Evolutionary conservation across 2,888 invertebrate species (phyloP), one percentile per base, ranked within the genome.

Genomic region (Drosophila leonis): DNA sequence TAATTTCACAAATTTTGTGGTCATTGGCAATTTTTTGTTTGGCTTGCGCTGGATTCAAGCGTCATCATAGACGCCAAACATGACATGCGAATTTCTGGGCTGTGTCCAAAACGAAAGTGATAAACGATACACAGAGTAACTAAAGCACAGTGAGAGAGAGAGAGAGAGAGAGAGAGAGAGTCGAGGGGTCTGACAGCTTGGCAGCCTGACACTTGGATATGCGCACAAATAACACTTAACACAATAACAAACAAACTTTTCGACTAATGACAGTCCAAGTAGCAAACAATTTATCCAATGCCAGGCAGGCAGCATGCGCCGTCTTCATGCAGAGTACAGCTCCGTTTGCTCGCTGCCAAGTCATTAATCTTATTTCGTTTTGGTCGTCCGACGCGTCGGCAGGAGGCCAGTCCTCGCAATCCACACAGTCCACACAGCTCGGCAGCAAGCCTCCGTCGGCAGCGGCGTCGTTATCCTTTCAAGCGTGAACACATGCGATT

Each of bases 401-500:
- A 65, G 67, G 65, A 65, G 80, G 68, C 42, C 44, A 64, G 62
- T 63, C 39, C 35, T n/a, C n/a, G 20, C 48, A 15, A 24, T 48
- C 33, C 60, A 10, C 59, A 10, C 37, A 39, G 63, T 48, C 48
- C 39, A 6, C 35, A n/a, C 13, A 39, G 44, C 57, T 35, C 75
- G 49, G 31, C 33, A 49, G 44, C 65, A 63, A 55, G 73, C 55
- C 63, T 71, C 51, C 60, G 44, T 24, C 56, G 52, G 55, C 70
- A 74, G 85, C 88, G 83, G 55, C 70, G 77, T 88, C 88, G 83
- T 89, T 91, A 90, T 91, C 90, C 92, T 92, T 92, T 92, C 88
- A 90, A 90, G 91, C 91, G 92, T 90, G 90, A 92, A 92, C 91
- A 92, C 91, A 92, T 90, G 90, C 91, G 92, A 91, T 91, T 92